Evolutionary conservation across 2,888 invertebrate species (phyloP).

Genomic region (Spisula solida): DNA sequence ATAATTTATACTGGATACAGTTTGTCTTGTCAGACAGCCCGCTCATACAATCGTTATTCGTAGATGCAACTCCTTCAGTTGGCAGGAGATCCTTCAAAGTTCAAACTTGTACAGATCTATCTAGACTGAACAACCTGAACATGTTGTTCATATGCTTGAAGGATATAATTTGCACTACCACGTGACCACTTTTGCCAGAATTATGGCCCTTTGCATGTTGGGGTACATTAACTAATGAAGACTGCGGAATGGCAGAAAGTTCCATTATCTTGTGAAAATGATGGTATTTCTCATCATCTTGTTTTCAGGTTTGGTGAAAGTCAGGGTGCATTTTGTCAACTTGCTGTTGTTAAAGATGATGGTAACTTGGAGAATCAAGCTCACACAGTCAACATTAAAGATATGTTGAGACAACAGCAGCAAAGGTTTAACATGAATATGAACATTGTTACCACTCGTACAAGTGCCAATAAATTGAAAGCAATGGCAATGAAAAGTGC

Average conservation of each 20-base stretch:
- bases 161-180: too few species aligned
- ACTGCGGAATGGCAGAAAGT: too few species aligned
- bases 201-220: background rate
- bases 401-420: constrained; percentile 75
- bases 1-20: too few species aligned
- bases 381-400: constrained; percentile 79
- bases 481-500: constrained; percentile 72
- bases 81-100: too few species aligned
- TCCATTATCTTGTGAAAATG: background rate
- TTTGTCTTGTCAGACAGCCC: too few species aligned
- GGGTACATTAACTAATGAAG: background rate
- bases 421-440: constrained; percentile 70
- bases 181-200: background rate
- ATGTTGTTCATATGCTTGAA: background rate
- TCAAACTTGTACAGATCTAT: too few species aligned
- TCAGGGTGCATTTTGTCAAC: constrained; percentile 80
- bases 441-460: constrained; percentile 77
- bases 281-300: background rate
- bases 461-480: constrained; percentile 70
- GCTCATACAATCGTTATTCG: too few species aligned
- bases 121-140: too few species aligned
- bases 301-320: constrained; percentile 82
- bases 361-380: constrained; percentile 80
- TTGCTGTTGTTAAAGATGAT: constrained; percentile 79
- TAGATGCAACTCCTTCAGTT: too few species aligned